Evolutionary conservation across 2,888 invertebrate genomes (phyloP), one percentile per base, ranked within the genome.

Genomic region (Leptinotarsa rubiginosa): DNA sequence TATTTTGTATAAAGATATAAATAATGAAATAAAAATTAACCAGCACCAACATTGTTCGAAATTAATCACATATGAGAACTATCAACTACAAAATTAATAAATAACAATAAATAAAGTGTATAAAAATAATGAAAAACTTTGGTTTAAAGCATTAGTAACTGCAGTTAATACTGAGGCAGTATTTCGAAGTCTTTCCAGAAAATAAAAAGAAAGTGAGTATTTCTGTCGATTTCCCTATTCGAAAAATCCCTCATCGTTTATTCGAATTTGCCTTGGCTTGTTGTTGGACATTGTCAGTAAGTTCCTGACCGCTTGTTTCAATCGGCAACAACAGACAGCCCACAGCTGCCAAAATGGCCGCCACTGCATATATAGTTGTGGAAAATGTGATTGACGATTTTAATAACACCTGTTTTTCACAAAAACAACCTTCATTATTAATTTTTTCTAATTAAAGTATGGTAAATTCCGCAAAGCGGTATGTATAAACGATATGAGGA

Each of bases 251-350:
- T 67, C 41, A 70, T 69, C 71, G 66, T 49, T 65, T 77, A 18
- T 72, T 71, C 4, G 71, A 66, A 54, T 65, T 74, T 52, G 78
- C 78, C 64, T 79, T 82, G 20, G 80, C 78, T 64, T 84, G 84
- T 76, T 85, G 84, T 70, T 82, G 81, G 13, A 91, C 88, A 4
- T 89, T 89, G 76, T 92, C 92, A 47, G 90, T 88, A 88, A 92
- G 89, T 82, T 93, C 93, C 77, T 93, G 90, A 54, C 94, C 95
- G 84, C 92, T 93, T 1, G 96, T 95, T 88, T 97, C 96, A 69
- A 96, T 94, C 4, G 97, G 97, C 62, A 97, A 89, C 1, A 94
- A 89, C n/a, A 95, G 88, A 74, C 95, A 93, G 4, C 94, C 94
- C 0, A 92, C 84, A 0, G 95, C 94, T 12, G 96, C 95, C 65